Percentiles rank a stretch among this genome's conserved stretches.
Conservation (phyloP, 2,113 vertebrate genomes). For the Pluvianellus socialis region DNA sequence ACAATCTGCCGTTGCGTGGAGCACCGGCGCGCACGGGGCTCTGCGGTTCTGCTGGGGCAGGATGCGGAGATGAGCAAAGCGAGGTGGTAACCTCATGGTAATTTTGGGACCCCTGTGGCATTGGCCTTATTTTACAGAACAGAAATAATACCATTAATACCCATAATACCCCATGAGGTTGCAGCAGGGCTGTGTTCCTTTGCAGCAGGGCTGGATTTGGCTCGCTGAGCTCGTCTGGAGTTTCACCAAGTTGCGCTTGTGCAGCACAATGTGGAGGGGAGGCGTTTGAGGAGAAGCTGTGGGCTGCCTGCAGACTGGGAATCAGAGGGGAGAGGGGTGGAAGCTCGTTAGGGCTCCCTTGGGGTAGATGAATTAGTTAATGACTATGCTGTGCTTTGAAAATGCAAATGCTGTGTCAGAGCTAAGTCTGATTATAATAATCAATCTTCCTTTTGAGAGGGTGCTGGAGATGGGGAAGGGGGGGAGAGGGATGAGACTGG, state of each 20-base stretch:
- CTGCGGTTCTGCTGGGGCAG: not conserved
- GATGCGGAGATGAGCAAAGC: not conserved
- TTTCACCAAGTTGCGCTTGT: not conserved
- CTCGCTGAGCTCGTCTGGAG: not conserved
- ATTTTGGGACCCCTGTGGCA: not conserved
- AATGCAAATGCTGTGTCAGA: slow-evolving; percentile 65
- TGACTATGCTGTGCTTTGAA: slow-evolving; percentile 59
- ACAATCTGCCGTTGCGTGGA: not conserved
- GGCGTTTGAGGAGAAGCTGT: not conserved
- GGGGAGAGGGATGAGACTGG: not conserved
- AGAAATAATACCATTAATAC: not conserved
- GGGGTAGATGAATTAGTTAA: slow-evolving; percentile 61
- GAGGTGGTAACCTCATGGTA: not conserved
- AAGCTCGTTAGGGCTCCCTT: slow-evolving; percentile 46
- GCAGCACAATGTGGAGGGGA: not conserved
- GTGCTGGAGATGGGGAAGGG: not conserved
- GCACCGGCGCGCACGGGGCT: not conserved
- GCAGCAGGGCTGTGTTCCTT: not conserved
- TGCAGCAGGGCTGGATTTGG: not conserved
- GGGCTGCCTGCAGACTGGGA: not conserved
- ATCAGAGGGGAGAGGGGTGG: slow-evolving; percentile 44
- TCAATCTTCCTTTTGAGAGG: slow-evolving; percentile 56
- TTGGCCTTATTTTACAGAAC: not conserved
- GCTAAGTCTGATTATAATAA: slow-evolving; percentile 63
- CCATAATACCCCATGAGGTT: not conserved